These are phyloP conservation scores for Cettia cetti DNA, from an alignment of 2,113 vertebrate species.

Conservation along the genomic window DNA sequence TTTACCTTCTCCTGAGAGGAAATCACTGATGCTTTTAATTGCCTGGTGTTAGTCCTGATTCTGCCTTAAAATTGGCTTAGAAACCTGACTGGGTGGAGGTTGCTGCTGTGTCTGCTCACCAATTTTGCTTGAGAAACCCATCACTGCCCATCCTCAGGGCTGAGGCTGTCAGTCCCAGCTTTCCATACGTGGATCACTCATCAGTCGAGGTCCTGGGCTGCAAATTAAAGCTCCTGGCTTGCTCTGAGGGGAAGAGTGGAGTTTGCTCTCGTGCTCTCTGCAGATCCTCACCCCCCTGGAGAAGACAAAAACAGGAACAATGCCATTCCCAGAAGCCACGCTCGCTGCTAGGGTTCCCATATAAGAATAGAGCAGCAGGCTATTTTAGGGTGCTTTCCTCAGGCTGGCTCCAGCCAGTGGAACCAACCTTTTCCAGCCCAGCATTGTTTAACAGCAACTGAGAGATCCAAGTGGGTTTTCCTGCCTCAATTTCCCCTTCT, in stretches of 20 bases:
- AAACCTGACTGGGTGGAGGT: neutral
- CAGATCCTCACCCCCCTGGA: neutral
- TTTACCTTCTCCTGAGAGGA: neutral
- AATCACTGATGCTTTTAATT: neutral
- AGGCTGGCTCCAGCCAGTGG: neutral
- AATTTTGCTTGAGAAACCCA: neutral
- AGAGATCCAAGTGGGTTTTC: neutral
- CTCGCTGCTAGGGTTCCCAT: neutral
- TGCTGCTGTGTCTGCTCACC: neutral
- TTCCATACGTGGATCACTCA: neutral
- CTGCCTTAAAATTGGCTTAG: neutral
- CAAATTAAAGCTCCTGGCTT: neutral
- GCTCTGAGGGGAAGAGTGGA: neutral
- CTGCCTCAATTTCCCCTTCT: neutral
- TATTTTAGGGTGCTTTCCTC: constrained; percentile 35
- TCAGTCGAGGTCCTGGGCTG: neutral
- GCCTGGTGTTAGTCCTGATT: neutral
- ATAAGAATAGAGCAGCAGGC: constrained; percentile 16
- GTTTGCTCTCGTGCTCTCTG: neutral
- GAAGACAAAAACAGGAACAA: constrained; percentile 20
- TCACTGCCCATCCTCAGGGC: neutral
- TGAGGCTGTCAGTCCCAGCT: neutral
- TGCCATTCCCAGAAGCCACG: neutral
- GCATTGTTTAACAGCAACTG: neutral
- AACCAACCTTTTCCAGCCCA: neutral